Evolutionary conservation across 2,113 vertebrate genomes (phyloP).

Genomic region (Calidris pygmaea): DNA sequence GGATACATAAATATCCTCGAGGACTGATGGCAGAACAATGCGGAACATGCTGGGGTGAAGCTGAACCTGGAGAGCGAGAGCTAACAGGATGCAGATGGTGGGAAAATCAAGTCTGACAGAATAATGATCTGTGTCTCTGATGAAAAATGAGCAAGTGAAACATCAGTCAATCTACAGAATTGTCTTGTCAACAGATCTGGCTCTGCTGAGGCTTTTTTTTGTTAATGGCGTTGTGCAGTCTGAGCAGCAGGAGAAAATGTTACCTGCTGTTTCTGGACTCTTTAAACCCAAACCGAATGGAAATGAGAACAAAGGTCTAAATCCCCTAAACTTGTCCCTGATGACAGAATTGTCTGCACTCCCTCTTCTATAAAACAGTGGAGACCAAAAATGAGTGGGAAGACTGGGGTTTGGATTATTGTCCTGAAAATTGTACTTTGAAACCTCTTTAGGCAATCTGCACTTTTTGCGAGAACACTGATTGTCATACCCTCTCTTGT

Average conservation of each 20-base stretch:
- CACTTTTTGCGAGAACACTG: background rate
- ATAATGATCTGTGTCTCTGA: conserved; percentile 1
- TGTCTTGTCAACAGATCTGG: conserved; percentile 21
- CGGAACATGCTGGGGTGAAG: background rate
- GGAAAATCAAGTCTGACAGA: conserved; percentile 4
- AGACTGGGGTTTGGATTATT: background rate
- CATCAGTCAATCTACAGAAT: background rate
- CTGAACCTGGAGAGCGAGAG: background rate
- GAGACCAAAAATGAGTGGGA: background rate
- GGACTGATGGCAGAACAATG: conserved; percentile 18
- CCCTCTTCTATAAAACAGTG: background rate
- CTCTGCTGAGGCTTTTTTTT: background rate
- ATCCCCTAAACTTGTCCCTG: background rate
- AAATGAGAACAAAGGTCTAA: background rate
- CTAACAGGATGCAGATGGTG: conserved; percentile 65
- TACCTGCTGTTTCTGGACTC: background rate
- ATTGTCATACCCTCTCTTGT: background rate
- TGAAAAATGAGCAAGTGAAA: conserved; percentile 33
- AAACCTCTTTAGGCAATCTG: background rate
- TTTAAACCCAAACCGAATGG: background rate
- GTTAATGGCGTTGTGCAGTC: background rate
- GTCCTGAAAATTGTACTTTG: background rate
- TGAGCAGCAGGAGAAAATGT: background rate
- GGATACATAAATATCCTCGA: conserved; percentile 19
- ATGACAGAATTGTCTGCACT: background rate